Evolutionary conservation across 2,888 invertebrate species (phyloP), one percentile per base, ranked within the genome.

Genomic region (Cerastoderma edule): DNA sequence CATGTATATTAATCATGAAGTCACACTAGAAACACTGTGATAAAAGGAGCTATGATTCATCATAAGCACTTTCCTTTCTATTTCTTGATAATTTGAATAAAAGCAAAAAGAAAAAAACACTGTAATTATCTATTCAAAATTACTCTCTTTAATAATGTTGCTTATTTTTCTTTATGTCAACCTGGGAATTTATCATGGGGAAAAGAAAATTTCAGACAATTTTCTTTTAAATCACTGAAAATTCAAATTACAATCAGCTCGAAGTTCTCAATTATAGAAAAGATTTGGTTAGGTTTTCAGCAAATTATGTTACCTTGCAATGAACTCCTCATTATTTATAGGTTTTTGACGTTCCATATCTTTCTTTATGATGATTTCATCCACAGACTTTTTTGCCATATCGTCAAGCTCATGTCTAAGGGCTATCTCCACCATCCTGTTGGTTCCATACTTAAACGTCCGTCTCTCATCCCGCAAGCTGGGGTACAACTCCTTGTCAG

Each of bases 401-500:
- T 88, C 87, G 77, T 89, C 87, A 13, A 89, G 70, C 73, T 91
- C 89, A 72, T 87, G 82, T 66, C 85, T 71, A 5, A 89, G 76
- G 19, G 84, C 68, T 33, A 91, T 66, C 68, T 90, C 88, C 46
- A 88, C 84, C 76, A 85, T 83, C 24, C 90, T 75, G 73, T 86
- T 89, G 24, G 85, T 87, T 27, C 86, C 87, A 78, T 85, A 77
- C 1, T 83, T 78, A 57, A 90, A 88, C n/a, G 84, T 76, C 13
- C 78, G 77, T 22, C 83, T 74, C 10, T 82, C 85, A 76, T 85
- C 84, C 16, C 81, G 67, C 22, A 72, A 63, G 54, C 74, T 81
- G 3, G 82, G 79, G 28, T 71, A 66, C 16, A 86, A 56, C 6
- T 87, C 85, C 56, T 66, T 72, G 24, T 83, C 84, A 16, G 84